Percentiles rank a stretch among this genome's conserved stretches.
These are phyloP conservation scores for Dione vanillae DNA, from an alignment of 2,888 invertebrate species.

Conservation along the genomic window DNA sequence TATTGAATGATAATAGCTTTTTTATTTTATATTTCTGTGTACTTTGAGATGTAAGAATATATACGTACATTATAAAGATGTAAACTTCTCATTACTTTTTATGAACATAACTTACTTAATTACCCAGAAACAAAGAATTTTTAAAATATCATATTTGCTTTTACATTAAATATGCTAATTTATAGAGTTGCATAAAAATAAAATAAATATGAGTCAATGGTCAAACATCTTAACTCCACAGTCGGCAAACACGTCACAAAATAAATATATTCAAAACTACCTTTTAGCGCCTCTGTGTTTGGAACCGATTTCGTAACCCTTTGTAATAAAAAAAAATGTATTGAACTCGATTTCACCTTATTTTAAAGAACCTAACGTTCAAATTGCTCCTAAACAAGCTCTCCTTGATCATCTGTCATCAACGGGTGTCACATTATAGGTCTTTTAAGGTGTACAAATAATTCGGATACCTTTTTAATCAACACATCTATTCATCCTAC, in stretches of 20 bases:
- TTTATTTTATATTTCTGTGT: no score
- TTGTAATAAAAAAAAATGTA: slow-evolving; percentile 44
- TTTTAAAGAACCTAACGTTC: slow-evolving; percentile 40
- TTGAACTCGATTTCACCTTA: slow-evolving; percentile 38
- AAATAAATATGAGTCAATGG: slow-evolving; percentile 48
- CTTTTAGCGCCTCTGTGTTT: slow-evolving; percentile 79
- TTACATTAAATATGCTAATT: slow-evolving; percentile 56
- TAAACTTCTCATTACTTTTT: no score
- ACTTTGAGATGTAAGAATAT: no score
- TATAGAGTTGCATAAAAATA: slow-evolving; percentile 56
- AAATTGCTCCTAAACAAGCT: slow-evolving; percentile 43
- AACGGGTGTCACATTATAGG: slow-evolving; percentile 73
- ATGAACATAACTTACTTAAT: no score
- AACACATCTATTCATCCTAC: slow-evolving; percentile 50
- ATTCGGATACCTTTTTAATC: slow-evolving; percentile 60
- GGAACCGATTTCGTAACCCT: slow-evolving; percentile 59
- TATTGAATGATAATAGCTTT: no score
- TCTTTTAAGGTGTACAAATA: slow-evolving; percentile 60
- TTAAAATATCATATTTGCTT: background rate
- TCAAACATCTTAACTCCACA: slow-evolving; percentile 62
- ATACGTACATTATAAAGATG: no score
- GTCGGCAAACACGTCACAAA: slow-evolving; percentile 58
- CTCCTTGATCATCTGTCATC: slow-evolving; percentile 72
- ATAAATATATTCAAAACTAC: slow-evolving; percentile 65
- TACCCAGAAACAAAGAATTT: background rate